Base-by-base conservation (phyloP, 2,888 invertebrate species). In the Rotaria magnacalcarata region DNA sequence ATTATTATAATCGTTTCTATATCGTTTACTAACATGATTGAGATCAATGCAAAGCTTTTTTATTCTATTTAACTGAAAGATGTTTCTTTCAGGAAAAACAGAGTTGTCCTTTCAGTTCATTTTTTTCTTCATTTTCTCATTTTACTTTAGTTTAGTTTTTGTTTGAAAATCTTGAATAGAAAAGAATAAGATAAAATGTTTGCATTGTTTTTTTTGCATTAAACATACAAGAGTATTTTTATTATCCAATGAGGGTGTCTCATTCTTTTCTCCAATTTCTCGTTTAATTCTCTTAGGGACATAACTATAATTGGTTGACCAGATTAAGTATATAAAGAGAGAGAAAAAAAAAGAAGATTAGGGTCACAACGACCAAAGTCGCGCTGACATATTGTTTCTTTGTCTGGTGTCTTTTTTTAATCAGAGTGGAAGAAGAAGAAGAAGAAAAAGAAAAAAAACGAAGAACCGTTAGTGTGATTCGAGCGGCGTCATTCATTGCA, bases 401-500 rank as follows among this genome's bases (percentile, higher is more conserved):
- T 67, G 34, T 34, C 16, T 41, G 14, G n/a, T 14, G 0, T 19
- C 5, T 16, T 14, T 67, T 67, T 67, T 67, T 5, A 34, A 34
- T 27, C 16, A 34, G 34, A 16, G 14, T 16, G 34, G 14, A 27
- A 67, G 16, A 67, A 16, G 34, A 67, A 67, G 34, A 27, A 67
- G 27, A 34, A 14, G 14, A 27, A 60, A 67, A 67, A 67, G 34
- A 27, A 67, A 14, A 34, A 34, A 27, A 27, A 60, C 24, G 67
- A 67, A 67, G 27, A n/a, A 19, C 34, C 34, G 67, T 67, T 67
- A 67, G 19, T 67, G 14, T 67, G 34, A 67, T 67, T 67, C 27
- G 19, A 67, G 34, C 67, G 67, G 67, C 67, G 67, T 67, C 67
- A 67, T 67, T 67, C 67, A 67, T 67, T 67, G 41, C 67, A 67